Conservation (phyloP, 2,113 vertebrate genomes). For the Larimichthys crocea region DNA sequence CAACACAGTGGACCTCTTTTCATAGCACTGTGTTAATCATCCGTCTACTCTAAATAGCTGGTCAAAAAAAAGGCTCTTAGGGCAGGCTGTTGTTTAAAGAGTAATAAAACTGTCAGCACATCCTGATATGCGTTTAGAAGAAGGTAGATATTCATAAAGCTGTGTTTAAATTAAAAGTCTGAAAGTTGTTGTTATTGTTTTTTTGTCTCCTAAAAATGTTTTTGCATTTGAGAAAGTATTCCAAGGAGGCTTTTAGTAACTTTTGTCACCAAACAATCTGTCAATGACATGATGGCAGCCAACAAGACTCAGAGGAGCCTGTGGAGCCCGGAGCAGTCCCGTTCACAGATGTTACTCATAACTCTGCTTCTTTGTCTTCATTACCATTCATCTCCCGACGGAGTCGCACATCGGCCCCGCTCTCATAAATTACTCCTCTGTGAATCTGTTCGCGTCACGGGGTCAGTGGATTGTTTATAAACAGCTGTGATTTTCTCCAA, state of each 20-base stretch:
- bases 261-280: slow-evolving; percentile 71
- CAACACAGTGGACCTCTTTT: slow-evolving; percentile 9
- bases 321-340: slow-evolving; percentile 53
- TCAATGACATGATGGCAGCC: slow-evolving; percentile 71
- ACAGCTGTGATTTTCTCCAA: slow-evolving; percentile 59
- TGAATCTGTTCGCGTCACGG: slow-evolving; percentile 60
- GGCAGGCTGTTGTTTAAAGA: slow-evolving; percentile 8
- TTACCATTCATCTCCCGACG: slow-evolving; percentile 68
- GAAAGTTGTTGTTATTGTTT: not conserved
- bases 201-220: slow-evolving; percentile 8
- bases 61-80: slow-evolving; percentile 13
- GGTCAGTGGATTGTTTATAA: slow-evolving; percentile 71
- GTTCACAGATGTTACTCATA: slow-evolving; percentile 77
- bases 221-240: slow-evolving; percentile 53
- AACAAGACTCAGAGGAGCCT: slow-evolving; percentile 70
- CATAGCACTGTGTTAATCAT: slow-evolving; percentile 18
- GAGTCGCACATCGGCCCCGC: slow-evolving; percentile 32
- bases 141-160: slow-evolving; percentile 29
- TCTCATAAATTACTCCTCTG: slow-evolving; percentile 69
- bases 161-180: slow-evolving; percentile 18
- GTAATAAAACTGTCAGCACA: slow-evolving; percentile 43
- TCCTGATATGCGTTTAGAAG: slow-evolving; percentile 30
- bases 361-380: slow-evolving; percentile 75
- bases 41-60: not conserved
- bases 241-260: slow-evolving; percentile 55